Evolutionary conservation across 1,140 invertebrate species (phyloP).

Genomic region (Cepaea nemoralis): DNA sequence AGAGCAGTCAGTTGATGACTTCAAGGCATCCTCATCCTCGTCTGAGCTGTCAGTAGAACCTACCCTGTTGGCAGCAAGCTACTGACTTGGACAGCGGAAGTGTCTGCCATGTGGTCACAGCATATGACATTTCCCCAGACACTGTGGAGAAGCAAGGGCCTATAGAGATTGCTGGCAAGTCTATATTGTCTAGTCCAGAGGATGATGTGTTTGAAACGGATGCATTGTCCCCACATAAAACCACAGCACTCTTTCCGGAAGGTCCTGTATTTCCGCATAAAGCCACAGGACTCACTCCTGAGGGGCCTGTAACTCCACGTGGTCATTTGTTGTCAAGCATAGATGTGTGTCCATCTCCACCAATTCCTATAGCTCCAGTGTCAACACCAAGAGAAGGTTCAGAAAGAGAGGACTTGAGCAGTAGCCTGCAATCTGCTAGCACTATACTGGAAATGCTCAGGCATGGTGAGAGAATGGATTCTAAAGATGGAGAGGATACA

Average conservation of each 20-base stretch:
- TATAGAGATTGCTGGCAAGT: slow-evolving; percentile 61
- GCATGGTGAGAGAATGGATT: slow-evolving; percentile 40
- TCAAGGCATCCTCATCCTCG: slow-evolving; percentile 68
- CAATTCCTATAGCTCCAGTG: slow-evolving; percentile 49
- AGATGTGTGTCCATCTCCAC: slow-evolving; percentile 58
- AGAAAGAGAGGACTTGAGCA: slow-evolving; percentile 41
- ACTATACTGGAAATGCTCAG: slow-evolving; percentile 49
- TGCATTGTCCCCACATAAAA: slow-evolving; percentile 62
- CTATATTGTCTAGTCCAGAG: slow-evolving; percentile 70
- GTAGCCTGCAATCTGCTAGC: slow-evolving; percentile 55
- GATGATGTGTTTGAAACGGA: slow-evolving; percentile 76
- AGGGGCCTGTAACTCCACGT: not conserved
- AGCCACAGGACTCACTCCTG: not conserved
- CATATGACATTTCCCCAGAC: slow-evolving; percentile 70
- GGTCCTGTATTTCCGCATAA: no score
- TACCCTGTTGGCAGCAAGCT: slow-evolving; percentile 68
- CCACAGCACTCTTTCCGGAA: no score
- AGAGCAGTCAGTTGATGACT: slow-evolving; percentile 62
- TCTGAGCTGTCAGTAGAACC: slow-evolving; percentile 68
- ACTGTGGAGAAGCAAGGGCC: slow-evolving; percentile 67
- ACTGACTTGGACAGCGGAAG: slow-evolving; percentile 70
- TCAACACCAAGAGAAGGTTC: slow-evolving; percentile 52
- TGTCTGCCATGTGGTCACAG: slow-evolving; percentile 68
- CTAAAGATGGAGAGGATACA: slow-evolving; percentile 41
- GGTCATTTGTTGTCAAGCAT: slow-evolving; percentile 43